Evolutionary conservation across 2,888 invertebrate species (phyloP).

Genomic region (Anorthoa munda): DNA sequence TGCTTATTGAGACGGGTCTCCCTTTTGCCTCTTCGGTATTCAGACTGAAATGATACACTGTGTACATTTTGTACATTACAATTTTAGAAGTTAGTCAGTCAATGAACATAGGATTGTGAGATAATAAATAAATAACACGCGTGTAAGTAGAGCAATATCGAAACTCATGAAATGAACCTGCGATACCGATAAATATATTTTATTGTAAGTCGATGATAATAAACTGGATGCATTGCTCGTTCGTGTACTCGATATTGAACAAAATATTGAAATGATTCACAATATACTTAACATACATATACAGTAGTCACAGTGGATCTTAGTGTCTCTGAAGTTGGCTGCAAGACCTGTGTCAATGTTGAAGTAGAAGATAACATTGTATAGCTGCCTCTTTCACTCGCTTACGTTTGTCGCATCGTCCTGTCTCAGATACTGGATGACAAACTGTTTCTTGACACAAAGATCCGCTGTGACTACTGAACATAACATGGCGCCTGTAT

Average conservation of each 20-base stretch:
- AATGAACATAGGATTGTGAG: background rate
- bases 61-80: background rate
- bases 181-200: slow-evolving; percentile 19
- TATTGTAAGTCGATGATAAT: slow-evolving; percentile 20
- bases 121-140: background rate
- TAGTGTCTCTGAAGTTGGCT: too few relatives aligned
- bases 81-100: background rate
- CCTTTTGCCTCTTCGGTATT: background rate
- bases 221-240: slow-evolving; percentile 2
- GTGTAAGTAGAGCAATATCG: background rate
- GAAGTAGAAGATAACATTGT: too few relatives aligned
- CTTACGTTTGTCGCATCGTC: too few relatives aligned
- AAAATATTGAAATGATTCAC: slow-evolving; percentile 4
- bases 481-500: too few relatives aligned
- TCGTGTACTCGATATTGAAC: background rate
- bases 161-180: slow-evolving; percentile 13
- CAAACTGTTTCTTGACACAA: too few relatives aligned
- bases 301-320: too few relatives aligned
- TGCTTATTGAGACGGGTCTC: background rate
- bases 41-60: background rate
- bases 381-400: too few relatives aligned
- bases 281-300: too few relatives aligned
- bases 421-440: too few relatives aligned
- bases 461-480: too few relatives aligned
- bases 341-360: too few relatives aligned